Conservation (phyloP, 2,888 invertebrate genomes). For the Dolichomitus sp. region DNA sequence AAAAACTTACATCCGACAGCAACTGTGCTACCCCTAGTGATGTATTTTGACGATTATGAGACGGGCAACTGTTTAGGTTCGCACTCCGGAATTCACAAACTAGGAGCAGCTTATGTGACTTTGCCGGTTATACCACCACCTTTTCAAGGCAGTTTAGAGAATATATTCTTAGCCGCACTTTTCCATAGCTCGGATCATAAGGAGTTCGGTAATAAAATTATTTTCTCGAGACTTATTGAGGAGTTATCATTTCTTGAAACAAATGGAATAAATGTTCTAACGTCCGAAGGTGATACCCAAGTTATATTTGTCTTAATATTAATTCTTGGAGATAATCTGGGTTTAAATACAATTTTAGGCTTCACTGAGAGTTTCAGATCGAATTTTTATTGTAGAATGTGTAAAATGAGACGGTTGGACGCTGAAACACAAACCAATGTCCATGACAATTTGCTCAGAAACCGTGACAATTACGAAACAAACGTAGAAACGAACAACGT, state of each 20-base stretch:
- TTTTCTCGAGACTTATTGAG: slow-evolving; percentile 32
- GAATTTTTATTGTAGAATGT: too few relatives aligned
- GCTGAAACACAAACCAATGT: too few relatives aligned
- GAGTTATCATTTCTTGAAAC: slow-evolving; percentile 31
- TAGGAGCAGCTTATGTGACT: slow-evolving; percentile 37
- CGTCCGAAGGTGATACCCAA: not conserved
- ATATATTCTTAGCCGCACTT: not conserved
- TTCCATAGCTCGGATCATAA: slow-evolving; percentile 33
- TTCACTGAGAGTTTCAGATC: too few relatives aligned
- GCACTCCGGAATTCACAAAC: slow-evolving; percentile 38
- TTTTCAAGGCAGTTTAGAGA: too few relatives aligned
- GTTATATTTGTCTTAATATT: not conserved
- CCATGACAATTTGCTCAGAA: too few relatives aligned
- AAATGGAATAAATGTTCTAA: slow-evolving; percentile 25
- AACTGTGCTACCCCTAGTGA: slow-evolving; percentile 23
- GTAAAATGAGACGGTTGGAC: too few relatives aligned
- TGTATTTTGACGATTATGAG: slow-evolving; percentile 49
- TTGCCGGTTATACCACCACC: slow-evolving; percentile 17
- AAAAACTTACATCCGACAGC: slow-evolving; percentile 1
- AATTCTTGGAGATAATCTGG: too few relatives aligned
- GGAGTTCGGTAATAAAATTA: slow-evolving; percentile 24
- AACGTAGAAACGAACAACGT: not conserved
- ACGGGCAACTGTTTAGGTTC: slow-evolving; percentile 41
- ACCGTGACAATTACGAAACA: too few relatives aligned
- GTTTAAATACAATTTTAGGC: too few relatives aligned